phyloP scores from a whole-genome alignment of 1,140 invertebrate species.

The Sarcophaga peregrina region DNA sequence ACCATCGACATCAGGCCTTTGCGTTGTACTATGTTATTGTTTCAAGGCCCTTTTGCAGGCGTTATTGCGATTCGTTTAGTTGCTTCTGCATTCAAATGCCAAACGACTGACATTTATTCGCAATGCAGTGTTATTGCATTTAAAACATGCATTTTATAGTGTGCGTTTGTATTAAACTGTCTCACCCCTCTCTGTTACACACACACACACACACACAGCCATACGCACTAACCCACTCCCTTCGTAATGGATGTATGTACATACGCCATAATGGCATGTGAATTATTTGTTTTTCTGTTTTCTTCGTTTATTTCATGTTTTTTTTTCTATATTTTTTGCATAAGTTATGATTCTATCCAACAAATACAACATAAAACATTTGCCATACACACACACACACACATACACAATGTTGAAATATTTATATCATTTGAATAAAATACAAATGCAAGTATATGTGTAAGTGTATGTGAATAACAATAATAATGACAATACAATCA shows the following conservation, averaged over 20 bases:
- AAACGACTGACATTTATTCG: conserved; percentile 26
- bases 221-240: no score
- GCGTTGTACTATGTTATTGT: no score
- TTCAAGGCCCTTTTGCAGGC: no score
- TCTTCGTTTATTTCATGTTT: not conserved
- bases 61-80: no score
- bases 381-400: not conserved
- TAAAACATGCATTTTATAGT: not conserved
- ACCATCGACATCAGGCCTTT: no score
- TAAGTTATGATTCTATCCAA: not conserved
- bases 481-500: not conserved
- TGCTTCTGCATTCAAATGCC: not conserved
- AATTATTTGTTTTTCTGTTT: not conserved
- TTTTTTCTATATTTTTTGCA: not conserved
- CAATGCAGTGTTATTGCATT: conserved; percentile 33
- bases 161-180: not conserved
- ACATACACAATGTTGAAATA: not conserved
- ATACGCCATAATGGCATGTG: no score
- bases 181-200: not conserved
- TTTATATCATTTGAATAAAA: not conserved
- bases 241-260: no score
- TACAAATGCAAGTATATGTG: no score
- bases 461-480: not conserved
- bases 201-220: no score
- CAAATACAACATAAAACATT: conserved; percentile 19